Conservation (phyloP, 2,797 vertebrate species). For the Oreochromis mossambicus region DNA sequence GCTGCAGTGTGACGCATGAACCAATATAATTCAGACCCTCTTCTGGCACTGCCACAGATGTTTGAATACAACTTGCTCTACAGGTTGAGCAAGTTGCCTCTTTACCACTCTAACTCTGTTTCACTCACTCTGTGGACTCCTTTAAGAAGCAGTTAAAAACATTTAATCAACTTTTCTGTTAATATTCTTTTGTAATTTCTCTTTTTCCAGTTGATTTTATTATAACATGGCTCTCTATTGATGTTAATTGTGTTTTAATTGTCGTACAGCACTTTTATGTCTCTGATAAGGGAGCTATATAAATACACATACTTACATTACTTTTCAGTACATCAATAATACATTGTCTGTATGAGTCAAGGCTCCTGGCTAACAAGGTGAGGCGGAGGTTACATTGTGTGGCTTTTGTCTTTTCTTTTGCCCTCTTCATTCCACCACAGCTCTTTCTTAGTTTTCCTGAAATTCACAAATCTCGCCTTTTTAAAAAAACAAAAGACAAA, state of each 20-base stretch:
- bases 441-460: neutral
- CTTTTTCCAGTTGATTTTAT: neutral
- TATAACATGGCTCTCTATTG: neutral
- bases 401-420: neutral
- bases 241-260: too few species aligned
- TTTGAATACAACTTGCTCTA: neutral
- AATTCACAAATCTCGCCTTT: neutral
- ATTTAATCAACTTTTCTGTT: neutral
- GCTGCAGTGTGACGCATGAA: neutral
- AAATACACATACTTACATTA: too few species aligned
- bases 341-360: slow-evolving; percentile 5
- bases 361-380: neutral
- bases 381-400: neutral
- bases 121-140: rapidly evolving
- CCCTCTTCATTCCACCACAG: neutral
- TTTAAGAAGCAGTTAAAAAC: neutral
- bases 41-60: neutral
- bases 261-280: too few species aligned
- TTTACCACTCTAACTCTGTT: neutral
- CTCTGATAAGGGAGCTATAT: too few species aligned
- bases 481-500: neutral
- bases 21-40: neutral
- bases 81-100: slow-evolving; percentile 26
- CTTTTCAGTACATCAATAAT: neutral
- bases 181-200: neutral